Evolutionary conservation across 2,888 invertebrate species (phyloP).

Genomic region (Caenorhabditis sp.): DNA sequence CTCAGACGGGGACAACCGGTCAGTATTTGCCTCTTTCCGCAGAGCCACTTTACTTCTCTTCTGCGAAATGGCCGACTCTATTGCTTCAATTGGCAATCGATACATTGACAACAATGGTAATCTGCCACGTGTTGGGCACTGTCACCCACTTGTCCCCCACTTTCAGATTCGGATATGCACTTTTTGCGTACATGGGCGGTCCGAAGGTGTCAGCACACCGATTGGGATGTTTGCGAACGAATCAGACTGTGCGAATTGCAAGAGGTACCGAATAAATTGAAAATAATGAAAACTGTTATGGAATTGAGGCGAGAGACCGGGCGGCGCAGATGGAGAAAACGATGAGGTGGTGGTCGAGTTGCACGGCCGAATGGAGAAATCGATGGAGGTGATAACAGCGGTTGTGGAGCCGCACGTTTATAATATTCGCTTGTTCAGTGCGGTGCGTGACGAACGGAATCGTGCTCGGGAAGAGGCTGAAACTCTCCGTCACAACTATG

Average conservation of each 20-base stretch:
- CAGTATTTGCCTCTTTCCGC: constrained; percentile 5
- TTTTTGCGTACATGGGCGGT: constrained; percentile 60
- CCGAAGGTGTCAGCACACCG: constrained; percentile 75
- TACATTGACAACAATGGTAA: constrained; percentile 55
- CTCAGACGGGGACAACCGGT: constrained; percentile 27
- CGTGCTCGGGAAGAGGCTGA: constrained; percentile 89
- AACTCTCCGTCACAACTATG: constrained; percentile 51
- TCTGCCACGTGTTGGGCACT: background rate
- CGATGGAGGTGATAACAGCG: constrained; percentile 93
- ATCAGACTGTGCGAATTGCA: constrained; percentile 88
- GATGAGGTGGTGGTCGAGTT: constrained; percentile 99
- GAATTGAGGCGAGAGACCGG: constrained; percentile 90
- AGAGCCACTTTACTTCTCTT: constrained; percentile 23
- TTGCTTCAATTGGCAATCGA: constrained; percentile 59
- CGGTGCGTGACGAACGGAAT: constrained; percentile 88
- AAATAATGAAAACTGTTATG: too few species aligned
- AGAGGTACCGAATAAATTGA: too few species aligned
- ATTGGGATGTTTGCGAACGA: constrained; percentile 82
- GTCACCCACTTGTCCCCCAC: background rate
- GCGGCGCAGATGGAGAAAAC: constrained; percentile 99
- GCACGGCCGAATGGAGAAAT: constrained; percentile 94
- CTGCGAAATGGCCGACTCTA: constrained; percentile 56
- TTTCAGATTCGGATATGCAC: constrained; percentile 55
- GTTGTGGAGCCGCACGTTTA: constrained; percentile 82
- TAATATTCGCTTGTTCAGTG: constrained; percentile 32